phyloP scores from a whole-genome alignment of 2,113 vertebrate species.

The Oophaga pumilio region DNA sequence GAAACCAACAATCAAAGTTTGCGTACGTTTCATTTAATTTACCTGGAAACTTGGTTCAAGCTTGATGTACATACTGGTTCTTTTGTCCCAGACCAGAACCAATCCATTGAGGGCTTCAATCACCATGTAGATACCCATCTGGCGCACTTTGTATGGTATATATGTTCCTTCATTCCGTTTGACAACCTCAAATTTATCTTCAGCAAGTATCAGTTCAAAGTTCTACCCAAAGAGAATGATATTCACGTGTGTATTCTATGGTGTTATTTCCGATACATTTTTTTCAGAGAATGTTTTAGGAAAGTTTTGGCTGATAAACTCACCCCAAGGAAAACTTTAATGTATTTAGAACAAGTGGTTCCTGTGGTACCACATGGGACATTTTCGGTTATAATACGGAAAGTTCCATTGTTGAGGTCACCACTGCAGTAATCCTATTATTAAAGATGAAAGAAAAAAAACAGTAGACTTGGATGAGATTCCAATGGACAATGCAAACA shows the following conservation, averaged over 20 bases:
- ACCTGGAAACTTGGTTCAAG: slow-evolving; percentile 81
- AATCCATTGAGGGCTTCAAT: slow-evolving; percentile 77
- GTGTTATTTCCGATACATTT: neutral
- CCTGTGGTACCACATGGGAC: slow-evolving; percentile 85
- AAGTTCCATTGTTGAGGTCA: slow-evolving; percentile 70
- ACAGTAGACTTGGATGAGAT: neutral
- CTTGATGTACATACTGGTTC: slow-evolving; percentile 82
- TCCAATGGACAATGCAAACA: neutral
- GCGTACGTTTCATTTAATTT: neutral
- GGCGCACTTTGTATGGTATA: slow-evolving; percentile 72
- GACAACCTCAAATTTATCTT: slow-evolving; percentile 73
- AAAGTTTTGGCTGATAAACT: slow-evolving; percentile 39
- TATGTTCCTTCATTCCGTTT: slow-evolving; percentile 63
- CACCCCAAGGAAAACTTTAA: slow-evolving; percentile 85
- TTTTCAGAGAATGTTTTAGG: neutral
- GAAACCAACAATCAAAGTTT: neutral
- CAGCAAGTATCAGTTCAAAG: slow-evolving; percentile 78
- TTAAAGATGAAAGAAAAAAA: neutral
- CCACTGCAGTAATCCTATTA: slow-evolving; percentile 80
- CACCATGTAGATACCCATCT: slow-evolving; percentile 82
- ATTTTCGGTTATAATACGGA: slow-evolving; percentile 85
- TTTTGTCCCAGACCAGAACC: slow-evolving; percentile 85
- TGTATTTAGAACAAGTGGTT: slow-evolving; percentile 86
- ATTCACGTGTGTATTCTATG: neutral
- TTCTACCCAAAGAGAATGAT: slow-evolving; percentile 66